Evolutionary conservation across 1,140 invertebrate species (phyloP).

Genomic region (Heliconius himera): DNA sequence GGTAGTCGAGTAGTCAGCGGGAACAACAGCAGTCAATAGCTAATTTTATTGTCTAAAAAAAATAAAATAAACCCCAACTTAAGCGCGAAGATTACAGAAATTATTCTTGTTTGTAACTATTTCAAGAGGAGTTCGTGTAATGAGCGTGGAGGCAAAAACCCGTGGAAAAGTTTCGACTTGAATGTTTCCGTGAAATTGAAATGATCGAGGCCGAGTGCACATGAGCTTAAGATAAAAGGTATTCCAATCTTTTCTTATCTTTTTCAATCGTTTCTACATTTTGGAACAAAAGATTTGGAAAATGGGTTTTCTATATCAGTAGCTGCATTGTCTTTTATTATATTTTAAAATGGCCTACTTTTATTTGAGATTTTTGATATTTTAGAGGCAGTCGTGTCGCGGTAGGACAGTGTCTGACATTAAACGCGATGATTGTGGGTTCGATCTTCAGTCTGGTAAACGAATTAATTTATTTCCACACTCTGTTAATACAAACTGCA

Average conservation of each 20-base stretch:
- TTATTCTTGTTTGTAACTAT: background rate
- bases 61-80: background rate
- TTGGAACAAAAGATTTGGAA: slow-evolving; percentile 22
- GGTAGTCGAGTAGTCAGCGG: background rate
- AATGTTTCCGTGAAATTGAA: slow-evolving; percentile 20
- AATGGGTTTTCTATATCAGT: slow-evolving; percentile 2
- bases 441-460: too few species aligned
- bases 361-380: too few species aligned
- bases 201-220: slow-evolving; percentile 5
- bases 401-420: too few species aligned
- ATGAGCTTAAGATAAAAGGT: slow-evolving; percentile 17
- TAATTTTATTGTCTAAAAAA: too few species aligned
- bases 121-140: background rate
- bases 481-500: too few species aligned
- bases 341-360: background rate
- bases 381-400: too few species aligned
- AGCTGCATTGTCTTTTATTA: slow-evolving; percentile 8
- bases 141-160: background rate
- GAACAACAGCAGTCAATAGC: background rate
- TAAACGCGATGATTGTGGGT: too few species aligned
- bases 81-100: background rate
- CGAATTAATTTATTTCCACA: too few species aligned
- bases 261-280: slow-evolving; percentile 18
- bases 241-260: slow-evolving; percentile 17
- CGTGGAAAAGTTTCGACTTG: background rate